Evolutionary conservation across 2,888 invertebrate genomes (phyloP).

Genomic region (Perizoma affinitatum): DNA sequence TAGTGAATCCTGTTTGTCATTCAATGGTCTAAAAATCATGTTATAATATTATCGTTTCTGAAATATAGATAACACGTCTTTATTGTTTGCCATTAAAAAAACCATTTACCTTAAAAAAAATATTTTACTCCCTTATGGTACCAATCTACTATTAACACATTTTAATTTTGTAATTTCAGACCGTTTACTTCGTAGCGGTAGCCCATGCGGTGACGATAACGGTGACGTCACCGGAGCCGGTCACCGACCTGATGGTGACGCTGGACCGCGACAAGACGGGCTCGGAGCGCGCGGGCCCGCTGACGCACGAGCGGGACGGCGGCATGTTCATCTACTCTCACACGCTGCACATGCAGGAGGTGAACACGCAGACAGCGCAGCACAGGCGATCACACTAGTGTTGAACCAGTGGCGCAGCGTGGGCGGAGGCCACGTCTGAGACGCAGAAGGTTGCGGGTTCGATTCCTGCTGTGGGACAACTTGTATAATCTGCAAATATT

Average conservation of each 20-base stretch:
- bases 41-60: too few species aligned
- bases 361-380: conserved; percentile 42
- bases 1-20: too few species aligned
- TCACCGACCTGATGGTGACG: conserved; percentile 72
- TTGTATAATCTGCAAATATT: too few species aligned
- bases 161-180: conserved; percentile 51
- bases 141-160: conserved; percentile 17
- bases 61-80: too few species aligned
- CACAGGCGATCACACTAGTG: too few species aligned
- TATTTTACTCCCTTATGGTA: background rate
- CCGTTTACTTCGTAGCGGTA: conserved; percentile 79
- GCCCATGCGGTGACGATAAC: conserved; percentile 82
- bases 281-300: conserved; percentile 44
- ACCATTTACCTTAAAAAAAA: too few species aligned
- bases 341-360: conserved; percentile 70
- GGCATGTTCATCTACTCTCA: conserved; percentile 64
- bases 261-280: conserved; percentile 52
- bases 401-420: too few species aligned
- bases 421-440: too few species aligned
- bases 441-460: too few species aligned
- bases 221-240: conserved; percentile 73
- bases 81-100: too few species aligned
- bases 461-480: too few species aligned
- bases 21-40: too few species aligned
- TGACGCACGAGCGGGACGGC: conserved; percentile 39